Conservation (phyloP, 2,113 vertebrate species). For the Calyptomena viridis region DNA sequence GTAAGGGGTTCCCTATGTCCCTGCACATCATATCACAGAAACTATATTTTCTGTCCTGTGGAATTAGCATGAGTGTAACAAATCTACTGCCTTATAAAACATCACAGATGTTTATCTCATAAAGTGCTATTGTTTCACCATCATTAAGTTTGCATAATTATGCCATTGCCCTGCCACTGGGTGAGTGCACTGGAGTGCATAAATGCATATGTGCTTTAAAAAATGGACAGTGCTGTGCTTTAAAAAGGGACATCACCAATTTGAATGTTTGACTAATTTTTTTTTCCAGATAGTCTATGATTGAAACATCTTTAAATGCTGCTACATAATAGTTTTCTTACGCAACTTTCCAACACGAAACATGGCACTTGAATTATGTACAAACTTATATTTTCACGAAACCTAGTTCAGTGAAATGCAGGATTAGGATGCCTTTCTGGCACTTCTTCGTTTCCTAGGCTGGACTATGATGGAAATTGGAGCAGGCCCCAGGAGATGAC, state of each 20-base stretch:
- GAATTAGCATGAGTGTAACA: neutral
- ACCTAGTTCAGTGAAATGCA: neutral
- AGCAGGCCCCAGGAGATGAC: neutral
- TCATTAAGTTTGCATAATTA: slow-evolving; percentile 35
- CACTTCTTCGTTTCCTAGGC: neutral
- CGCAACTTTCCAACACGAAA: neutral
- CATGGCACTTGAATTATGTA: neutral
- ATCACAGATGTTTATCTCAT: neutral
- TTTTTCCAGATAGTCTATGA: neutral
- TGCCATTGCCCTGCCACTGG: rapidly evolving
- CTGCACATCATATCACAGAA: neutral
- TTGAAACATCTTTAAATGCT: neutral
- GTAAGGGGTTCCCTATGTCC: neutral
- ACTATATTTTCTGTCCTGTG: neutral
- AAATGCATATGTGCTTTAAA: neutral
- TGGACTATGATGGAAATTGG: slow-evolving; percentile 3
- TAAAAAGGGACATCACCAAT: neutral
- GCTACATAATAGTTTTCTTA: neutral
- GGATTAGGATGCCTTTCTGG: neutral
- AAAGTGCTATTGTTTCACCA: neutral
- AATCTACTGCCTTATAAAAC: neutral
- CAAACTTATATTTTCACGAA: neutral
- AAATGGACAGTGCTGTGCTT: rapidly evolving
- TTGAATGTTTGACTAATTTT: neutral
- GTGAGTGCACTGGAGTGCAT: neutral